Percentiles rank a stretch among this genome's conserved stretches.
Evolutionary conservation across 2,797 vertebrate species (phyloP).

Genomic region (Bradypodion ventrale): DNA sequence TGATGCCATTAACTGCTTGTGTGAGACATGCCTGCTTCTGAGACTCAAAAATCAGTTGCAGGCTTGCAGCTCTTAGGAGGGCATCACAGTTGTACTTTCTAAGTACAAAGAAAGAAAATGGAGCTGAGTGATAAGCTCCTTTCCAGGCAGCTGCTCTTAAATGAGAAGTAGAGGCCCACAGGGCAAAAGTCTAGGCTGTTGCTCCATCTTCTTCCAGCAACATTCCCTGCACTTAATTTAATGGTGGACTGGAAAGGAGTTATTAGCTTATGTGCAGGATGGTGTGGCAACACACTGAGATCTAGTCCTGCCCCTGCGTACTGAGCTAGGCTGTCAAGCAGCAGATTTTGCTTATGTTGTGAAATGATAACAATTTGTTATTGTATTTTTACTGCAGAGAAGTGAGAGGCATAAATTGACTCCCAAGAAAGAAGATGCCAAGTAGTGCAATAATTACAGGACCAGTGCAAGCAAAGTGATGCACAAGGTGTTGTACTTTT

Average conservation of each 20-base stretch:
- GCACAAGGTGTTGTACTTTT: too few relatives aligned
- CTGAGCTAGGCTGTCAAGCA: too few relatives aligned
- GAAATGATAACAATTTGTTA: too few relatives aligned
- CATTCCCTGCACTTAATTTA: neutral
- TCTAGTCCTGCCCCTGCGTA: too few relatives aligned
- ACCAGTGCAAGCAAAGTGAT: too few relatives aligned
- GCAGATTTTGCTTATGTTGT: too few relatives aligned
- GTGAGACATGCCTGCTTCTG: constrained; percentile 1
- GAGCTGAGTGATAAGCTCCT: neutral
- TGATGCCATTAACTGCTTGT: neutral
- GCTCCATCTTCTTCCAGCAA: neutral
- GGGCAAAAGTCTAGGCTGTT: neutral
- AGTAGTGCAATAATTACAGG: too few relatives aligned
- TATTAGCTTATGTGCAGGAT: too few relatives aligned
- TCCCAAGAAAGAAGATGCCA: too few relatives aligned
- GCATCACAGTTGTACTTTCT: neutral
- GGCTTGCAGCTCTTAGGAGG: neutral
- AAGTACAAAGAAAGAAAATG: neutral
- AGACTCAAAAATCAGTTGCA: neutral
- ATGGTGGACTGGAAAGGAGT: neutral
- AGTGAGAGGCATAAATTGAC: too few relatives aligned
- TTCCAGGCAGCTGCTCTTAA: neutral
- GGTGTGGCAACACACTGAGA: too few relatives aligned
- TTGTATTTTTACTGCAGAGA: too few relatives aligned
- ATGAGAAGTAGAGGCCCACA: neutral